Evolutionary conservation across 2,888 invertebrate species (phyloP).

Genomic region (Hemicrepidius hirtus): DNA sequence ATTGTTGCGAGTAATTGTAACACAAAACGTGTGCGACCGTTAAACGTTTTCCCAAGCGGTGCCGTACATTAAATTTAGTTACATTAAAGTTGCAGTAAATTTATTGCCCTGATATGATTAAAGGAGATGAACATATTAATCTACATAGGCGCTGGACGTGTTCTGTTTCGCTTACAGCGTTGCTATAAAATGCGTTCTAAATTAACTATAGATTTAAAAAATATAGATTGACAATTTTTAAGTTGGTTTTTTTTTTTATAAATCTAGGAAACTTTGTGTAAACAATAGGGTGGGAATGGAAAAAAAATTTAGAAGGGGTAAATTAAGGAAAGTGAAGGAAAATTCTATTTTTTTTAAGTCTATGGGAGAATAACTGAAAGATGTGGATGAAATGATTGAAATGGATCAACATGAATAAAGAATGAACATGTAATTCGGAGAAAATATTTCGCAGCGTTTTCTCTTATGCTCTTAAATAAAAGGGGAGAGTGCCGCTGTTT

Average conservation of each 20-base stretch:
- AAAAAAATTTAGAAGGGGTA: too few species aligned
- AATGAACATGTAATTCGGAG: constrained; percentile 24
- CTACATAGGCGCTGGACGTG: constrained; percentile 19
- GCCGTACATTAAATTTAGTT: constrained; percentile 22
- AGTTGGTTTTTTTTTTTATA: neutral
- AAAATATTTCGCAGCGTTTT: constrained; percentile 23
- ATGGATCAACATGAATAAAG: constrained; percentile 34
- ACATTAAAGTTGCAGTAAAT: constrained; percentile 21
- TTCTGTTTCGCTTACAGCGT: constrained; percentile 15
- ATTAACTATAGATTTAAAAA: constrained; percentile 24
- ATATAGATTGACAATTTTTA: neutral
- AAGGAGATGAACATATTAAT: constrained; percentile 28
- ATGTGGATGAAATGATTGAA: constrained; percentile 30
- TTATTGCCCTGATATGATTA: constrained; percentile 29
- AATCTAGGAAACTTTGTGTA: neutral
- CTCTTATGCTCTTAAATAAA: constrained; percentile 25
- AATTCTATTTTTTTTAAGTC: constrained; percentile 3
- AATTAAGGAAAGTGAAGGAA: neutral
- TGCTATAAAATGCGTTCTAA: neutral
- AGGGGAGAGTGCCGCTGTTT: constrained; percentile 9
- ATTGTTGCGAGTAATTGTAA: too few species aligned
- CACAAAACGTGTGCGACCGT: constrained; percentile 1
- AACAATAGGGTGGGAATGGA: too few species aligned
- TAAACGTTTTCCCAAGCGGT: neutral
- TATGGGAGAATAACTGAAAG: constrained; percentile 20